These are phyloP conservation scores for Procambarus clarkii DNA, from an alignment of 1,140 invertebrate genomes.

Conservation along the genomic window DNA sequence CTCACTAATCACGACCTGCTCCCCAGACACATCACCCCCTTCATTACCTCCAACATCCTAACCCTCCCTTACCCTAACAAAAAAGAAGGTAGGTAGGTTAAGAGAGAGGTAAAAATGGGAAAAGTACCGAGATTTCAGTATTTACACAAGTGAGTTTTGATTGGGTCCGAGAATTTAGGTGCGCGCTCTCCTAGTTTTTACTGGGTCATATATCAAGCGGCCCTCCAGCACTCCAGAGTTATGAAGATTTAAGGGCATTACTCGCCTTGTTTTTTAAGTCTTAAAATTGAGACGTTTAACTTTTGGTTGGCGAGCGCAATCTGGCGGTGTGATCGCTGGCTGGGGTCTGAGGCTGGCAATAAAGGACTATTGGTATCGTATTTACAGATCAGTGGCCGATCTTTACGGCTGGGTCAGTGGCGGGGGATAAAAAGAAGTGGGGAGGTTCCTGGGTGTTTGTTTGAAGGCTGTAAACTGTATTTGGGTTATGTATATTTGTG, in stretches of 20 bases:
- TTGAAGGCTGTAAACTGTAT: not conserved
- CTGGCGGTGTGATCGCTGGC: not conserved
- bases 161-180: not conserved
- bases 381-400: not conserved
- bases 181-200: not conserved
- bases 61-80: no score
- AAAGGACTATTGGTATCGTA: not conserved
- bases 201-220: not conserved
- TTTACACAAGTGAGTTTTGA: constrained; percentile 7
- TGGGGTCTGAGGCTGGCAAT: not conserved
- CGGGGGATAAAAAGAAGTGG: not conserved
- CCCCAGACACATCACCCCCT: not conserved
- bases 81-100: no score
- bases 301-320: not conserved
- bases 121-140: not conserved
- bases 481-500: not conserved
- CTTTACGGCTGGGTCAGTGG: not conserved
- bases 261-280: not conserved
- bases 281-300: not conserved
- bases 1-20: not conserved
- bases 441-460: not conserved
- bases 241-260: not conserved
- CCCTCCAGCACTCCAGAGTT: not conserved
- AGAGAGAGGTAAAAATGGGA: not conserved
- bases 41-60: no score